Percentiles rank a stretch among this genome's conserved stretches.
These are phyloP conservation scores for Neoascia interrupta DNA, from an alignment of 2,888 invertebrate genomes.

Conservation along the genomic window DNA sequence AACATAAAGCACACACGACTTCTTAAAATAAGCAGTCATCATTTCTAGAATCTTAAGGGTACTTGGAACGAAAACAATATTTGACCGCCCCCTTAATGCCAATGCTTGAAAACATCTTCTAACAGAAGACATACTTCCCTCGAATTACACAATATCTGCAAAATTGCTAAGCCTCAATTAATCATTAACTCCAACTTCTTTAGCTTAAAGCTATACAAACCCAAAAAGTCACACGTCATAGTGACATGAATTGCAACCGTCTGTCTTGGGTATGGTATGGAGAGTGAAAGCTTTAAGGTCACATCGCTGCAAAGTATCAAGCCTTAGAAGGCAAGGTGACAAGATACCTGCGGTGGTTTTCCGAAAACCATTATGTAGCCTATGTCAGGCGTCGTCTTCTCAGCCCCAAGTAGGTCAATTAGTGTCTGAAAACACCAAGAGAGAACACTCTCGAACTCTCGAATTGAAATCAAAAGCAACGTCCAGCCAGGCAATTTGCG, in stretches of 20 bases:
- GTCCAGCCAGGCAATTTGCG: conserved; percentile 44
- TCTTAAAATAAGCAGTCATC: no score
- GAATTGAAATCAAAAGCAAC: conserved; percentile 42
- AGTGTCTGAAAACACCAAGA: conserved; percentile 10
- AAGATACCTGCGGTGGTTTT: conserved; percentile 25
- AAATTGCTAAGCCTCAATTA: conserved; percentile 22
- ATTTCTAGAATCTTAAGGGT: not conserved
- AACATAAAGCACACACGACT: no score
- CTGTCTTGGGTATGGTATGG: conserved; percentile 7
- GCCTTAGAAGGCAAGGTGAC: conserved; percentile 37
- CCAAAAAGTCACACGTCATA: no score
- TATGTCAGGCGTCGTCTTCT: conserved; percentile 19
- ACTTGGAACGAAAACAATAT: not conserved
- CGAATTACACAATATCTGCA: conserved; percentile 31
- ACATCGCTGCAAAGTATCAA: conserved; percentile 20
- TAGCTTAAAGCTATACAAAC: conserved; percentile 26
- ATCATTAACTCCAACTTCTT: conserved; percentile 42
- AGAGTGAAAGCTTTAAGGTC: conserved; percentile 31
- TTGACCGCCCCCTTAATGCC: conserved; percentile 36
- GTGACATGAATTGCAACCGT: conserved; percentile 33
- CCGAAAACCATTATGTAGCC: conserved; percentile 4
- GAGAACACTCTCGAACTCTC: conserved; percentile 32
- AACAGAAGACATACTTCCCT: conserved; percentile 1
- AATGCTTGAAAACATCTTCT: not conserved
- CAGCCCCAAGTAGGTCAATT: conserved; percentile 58